Percentiles rank a stretch among this genome's conserved stretches.
Conservation (phyloP, 2,888 invertebrate species). For the Matsumyia berberina region DNA sequence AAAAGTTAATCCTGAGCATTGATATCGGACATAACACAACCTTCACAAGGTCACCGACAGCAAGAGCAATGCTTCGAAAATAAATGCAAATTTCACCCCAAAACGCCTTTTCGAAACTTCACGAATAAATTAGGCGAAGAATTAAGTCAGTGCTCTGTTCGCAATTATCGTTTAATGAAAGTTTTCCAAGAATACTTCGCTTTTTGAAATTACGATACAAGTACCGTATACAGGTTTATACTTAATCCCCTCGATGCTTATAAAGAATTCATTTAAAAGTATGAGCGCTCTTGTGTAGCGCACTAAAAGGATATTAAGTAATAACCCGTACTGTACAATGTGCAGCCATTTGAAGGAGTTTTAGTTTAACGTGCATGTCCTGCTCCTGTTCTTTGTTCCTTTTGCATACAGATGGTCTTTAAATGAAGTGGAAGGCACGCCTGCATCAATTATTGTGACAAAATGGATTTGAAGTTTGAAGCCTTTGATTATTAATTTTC, state of each 20-base stretch:
- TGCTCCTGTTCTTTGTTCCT: neutral
- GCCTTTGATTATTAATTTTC: too few relatives aligned
- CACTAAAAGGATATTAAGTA: slow-evolving; percentile 5
- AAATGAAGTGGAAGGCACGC: too few relatives aligned
- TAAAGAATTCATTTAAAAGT: slow-evolving; percentile 41
- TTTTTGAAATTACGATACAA: neutral
- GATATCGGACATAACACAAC: neutral
- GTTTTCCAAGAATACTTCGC: neutral
- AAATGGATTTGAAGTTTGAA: too few relatives aligned
- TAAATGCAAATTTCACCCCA: neutral
- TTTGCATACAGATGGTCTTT: too few relatives aligned
- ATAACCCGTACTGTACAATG: neutral
- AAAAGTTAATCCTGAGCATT: slow-evolving; percentile 9
- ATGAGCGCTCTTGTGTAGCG: slow-evolving; percentile 7
- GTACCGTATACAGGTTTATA: slow-evolving; percentile 10
- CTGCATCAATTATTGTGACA: too few relatives aligned
- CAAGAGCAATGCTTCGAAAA: neutral
- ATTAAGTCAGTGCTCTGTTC: slow-evolving; percentile 7
- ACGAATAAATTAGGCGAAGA: slow-evolving; percentile 6
- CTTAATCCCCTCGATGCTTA: slow-evolving; percentile 21
- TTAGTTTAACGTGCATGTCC: neutral
- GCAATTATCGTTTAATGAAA: slow-evolving; percentile 15
- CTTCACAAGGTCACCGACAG: neutral
- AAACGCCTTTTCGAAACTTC: neutral
- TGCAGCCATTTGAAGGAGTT: slow-evolving; percentile 11